Conservation (phyloP, 2,888 invertebrate genomes). For the Plutella xylostella region DNA sequence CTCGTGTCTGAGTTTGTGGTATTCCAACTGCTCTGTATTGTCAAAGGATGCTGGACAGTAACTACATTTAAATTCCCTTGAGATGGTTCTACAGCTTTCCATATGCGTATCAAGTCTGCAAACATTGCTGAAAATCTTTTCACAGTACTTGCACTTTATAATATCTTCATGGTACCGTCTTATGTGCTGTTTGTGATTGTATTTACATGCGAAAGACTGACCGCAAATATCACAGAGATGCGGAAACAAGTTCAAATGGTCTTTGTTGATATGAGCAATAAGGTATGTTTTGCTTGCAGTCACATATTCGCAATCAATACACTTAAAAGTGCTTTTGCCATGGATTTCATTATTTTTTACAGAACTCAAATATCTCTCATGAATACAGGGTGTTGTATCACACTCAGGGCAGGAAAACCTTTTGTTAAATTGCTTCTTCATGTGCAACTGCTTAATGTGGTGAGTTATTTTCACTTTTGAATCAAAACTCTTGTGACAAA, state of each 20-base stretch:
- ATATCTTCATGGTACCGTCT: conserved; percentile 33
- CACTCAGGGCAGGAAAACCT: neutral
- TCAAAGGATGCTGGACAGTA: conserved; percentile 34
- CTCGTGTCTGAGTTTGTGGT: neutral
- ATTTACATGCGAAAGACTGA: conserved; percentile 37
- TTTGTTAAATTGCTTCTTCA: too few species aligned
- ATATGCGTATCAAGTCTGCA: conserved; percentile 25
- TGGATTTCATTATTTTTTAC: neutral
- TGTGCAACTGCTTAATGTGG: too few species aligned
- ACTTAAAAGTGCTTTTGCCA: conserved; percentile 20
- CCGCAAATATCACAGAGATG: conserved; percentile 35
- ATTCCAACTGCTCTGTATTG: conserved; percentile 4
- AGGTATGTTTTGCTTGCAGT: conserved; percentile 34
- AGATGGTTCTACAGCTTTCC: conserved; percentile 25
- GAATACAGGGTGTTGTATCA: neutral
- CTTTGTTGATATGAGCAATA: conserved; percentile 35
- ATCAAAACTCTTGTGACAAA: too few species aligned
- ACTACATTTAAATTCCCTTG: conserved; percentile 24
- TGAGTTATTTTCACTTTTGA: too few species aligned
- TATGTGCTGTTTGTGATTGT: conserved; percentile 32
- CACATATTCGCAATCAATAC: conserved; percentile 36
- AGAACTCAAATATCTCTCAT: neutral
- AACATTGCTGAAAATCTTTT: conserved; percentile 28
- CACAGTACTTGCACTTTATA: conserved; percentile 35
- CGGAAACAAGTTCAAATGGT: conserved; percentile 40